A percentile compares a stretch with the other conserved stretches of the same genome.
Evolutionary conservation across 2,888 invertebrate genomes (phyloP).

Genomic region (Autographa pulchrina): DNA sequence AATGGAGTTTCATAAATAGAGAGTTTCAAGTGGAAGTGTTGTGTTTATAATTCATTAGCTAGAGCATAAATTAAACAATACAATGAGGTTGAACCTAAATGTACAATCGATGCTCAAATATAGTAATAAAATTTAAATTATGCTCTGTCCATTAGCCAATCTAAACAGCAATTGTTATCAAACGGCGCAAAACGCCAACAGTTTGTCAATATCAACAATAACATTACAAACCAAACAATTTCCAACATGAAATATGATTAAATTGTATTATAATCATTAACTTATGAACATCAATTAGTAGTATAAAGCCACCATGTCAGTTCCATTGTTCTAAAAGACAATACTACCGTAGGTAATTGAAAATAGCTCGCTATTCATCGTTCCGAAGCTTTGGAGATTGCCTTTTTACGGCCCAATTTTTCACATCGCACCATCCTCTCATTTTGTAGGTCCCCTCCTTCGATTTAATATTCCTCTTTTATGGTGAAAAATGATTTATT

Average conservation of each 20-base stretch:
- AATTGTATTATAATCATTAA: neutral
- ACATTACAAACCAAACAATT: neutral
- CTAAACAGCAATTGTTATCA: neutral
- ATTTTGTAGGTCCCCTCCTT: slow-evolving; percentile 76
- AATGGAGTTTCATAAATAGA: too few species aligned
- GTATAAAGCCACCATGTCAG: slow-evolving; percentile 13
- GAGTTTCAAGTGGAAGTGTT: too few species aligned
- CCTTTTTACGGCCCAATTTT: slow-evolving; percentile 84
- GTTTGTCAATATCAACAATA: neutral
- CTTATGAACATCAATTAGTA: slow-evolving; percentile 1
- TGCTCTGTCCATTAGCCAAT: neutral
- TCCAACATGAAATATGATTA: neutral
- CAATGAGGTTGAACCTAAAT: too few species aligned
- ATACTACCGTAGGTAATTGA: slow-evolving; percentile 71
- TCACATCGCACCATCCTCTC: slow-evolving; percentile 70
- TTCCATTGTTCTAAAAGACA: slow-evolving; percentile 31
- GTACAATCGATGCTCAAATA: too few species aligned
- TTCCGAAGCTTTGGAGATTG: slow-evolving; percentile 76
- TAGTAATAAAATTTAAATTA: neutral
- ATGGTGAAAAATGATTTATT: slow-evolving; percentile 82
- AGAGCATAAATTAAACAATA: too few species aligned
- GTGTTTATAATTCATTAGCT: too few species aligned
- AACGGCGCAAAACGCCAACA: neutral
- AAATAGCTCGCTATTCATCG: slow-evolving; percentile 78
- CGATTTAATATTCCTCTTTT: slow-evolving; percentile 84